Percentiles rank a stretch among this genome's conserved stretches.
phyloP scores from a whole-genome alignment of 2,113 vertebrate species.

The Oenanthe oenanthe region DNA sequence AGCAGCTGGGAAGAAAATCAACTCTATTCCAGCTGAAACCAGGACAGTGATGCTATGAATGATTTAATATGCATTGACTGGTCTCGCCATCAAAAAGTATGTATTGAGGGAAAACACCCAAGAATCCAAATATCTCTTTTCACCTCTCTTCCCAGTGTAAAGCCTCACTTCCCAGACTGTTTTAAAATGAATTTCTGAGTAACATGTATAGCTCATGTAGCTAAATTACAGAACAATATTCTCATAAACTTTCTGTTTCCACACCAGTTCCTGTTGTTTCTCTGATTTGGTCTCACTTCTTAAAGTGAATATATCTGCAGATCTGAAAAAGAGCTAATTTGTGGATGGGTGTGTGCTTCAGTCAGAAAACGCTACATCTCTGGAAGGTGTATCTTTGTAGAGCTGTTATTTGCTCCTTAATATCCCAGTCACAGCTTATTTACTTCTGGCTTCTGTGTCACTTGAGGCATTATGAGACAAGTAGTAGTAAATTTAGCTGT shows the following conservation, averaged over 20 bases:
- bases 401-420: not conserved
- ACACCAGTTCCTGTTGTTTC: not conserved
- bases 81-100: not conserved
- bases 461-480: not conserved
- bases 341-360: not conserved
- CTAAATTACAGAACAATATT: not conserved
- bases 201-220: not conserved
- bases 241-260: not conserved
- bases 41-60: not conserved
- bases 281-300: not conserved
- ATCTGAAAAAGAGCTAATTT: not conserved
- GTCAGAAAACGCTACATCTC: not conserved
- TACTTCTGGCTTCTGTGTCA: conserved; percentile 6
- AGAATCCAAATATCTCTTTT: not conserved
- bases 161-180: not conserved
- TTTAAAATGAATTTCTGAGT: not conserved
- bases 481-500: conserved; percentile 18
- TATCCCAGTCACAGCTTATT: not conserved
- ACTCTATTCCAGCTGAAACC: not conserved
- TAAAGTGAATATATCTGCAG: not conserved
- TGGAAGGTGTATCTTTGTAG: not conserved
- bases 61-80: not conserved
- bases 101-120: not conserved
- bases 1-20: not conserved
- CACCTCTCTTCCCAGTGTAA: not conserved